Conservation (phyloP, 2,113 vertebrate genomes). For the Cygnus buccinator region DNA sequence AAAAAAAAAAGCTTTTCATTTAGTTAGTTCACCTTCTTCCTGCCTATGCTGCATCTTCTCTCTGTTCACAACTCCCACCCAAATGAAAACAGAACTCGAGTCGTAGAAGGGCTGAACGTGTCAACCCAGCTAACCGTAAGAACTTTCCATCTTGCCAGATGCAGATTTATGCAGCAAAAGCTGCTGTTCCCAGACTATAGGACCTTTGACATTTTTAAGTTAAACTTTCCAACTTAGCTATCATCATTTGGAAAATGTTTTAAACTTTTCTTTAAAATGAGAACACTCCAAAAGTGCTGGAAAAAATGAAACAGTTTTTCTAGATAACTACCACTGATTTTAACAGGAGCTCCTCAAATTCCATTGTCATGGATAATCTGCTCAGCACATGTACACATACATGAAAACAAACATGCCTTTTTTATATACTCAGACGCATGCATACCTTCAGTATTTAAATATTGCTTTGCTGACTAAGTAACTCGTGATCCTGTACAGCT, state of each 20-base stretch:
- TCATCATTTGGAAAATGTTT: constrained; percentile 2
- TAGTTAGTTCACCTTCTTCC: constrained; percentile 10
- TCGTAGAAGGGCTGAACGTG: background rate
- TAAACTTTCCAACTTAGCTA: constrained; percentile 1
- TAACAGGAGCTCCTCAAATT: background rate
- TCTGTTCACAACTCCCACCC: background rate
- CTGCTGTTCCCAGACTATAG: background rate
- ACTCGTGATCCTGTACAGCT: constrained; percentile 15
- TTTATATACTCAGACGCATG: background rate
- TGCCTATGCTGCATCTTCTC: background rate
- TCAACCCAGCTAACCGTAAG: background rate
- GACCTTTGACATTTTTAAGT: background rate
- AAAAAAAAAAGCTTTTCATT: background rate
- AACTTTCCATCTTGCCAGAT: background rate
- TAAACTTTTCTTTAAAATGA: background rate
- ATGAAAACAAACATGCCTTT: background rate
- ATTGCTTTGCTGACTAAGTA: constrained; percentile 41
- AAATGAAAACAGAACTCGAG: constrained; percentile 14
- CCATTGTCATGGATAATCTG: background rate
- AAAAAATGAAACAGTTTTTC: background rate
- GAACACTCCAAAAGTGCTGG: background rate
- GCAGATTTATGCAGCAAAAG: background rate
- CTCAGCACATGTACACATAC: background rate
- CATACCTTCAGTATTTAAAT: background rate
- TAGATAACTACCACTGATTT: background rate